phyloP scores from a whole-genome alignment of 2,888 invertebrate genomes.

The Aplocera efformata region DNA sequence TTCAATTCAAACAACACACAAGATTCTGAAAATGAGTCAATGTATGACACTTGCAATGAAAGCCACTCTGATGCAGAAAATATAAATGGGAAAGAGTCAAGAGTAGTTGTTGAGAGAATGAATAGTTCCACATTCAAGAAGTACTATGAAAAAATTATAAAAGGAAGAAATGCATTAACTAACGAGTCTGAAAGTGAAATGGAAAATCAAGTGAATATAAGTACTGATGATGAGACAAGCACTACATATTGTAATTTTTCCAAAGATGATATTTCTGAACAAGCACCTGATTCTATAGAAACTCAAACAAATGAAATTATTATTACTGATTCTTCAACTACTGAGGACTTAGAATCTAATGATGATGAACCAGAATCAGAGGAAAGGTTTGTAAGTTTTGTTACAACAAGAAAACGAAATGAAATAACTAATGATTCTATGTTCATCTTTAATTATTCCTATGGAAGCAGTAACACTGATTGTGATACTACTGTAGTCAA shows the following conservation, averaged over 20 bases:
- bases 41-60: conserved; percentile 59
- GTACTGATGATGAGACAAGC: conserved; percentile 27
- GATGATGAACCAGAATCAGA: conserved; percentile 22
- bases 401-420: conserved; percentile 64
- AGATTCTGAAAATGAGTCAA: conserved; percentile 41
- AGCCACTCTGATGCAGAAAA: neutral
- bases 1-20: conserved; percentile 12
- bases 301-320: conserved; percentile 25
- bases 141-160: conserved; percentile 42
- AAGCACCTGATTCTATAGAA: conserved; percentile 19
- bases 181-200: conserved; percentile 13
- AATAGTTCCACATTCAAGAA: conserved; percentile 47
- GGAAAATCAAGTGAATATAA: conserved; percentile 3
- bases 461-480: conserved; percentile 43
- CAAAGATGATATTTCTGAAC: conserved; percentile 16
- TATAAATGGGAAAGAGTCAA: conserved; percentile 34
- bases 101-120: conserved; percentile 49
- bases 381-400: conserved; percentile 51
- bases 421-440: conserved; percentile 49
- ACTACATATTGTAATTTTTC: conserved; percentile 29
- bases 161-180: conserved; percentile 1
- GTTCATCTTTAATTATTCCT: conserved; percentile 47
- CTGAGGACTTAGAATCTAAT: conserved; percentile 27
- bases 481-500: conserved; percentile 52
- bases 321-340: conserved; percentile 24